Conservation (phyloP, 1,140 invertebrate genomes). For the Drosophila pseudoobscura region DNA sequence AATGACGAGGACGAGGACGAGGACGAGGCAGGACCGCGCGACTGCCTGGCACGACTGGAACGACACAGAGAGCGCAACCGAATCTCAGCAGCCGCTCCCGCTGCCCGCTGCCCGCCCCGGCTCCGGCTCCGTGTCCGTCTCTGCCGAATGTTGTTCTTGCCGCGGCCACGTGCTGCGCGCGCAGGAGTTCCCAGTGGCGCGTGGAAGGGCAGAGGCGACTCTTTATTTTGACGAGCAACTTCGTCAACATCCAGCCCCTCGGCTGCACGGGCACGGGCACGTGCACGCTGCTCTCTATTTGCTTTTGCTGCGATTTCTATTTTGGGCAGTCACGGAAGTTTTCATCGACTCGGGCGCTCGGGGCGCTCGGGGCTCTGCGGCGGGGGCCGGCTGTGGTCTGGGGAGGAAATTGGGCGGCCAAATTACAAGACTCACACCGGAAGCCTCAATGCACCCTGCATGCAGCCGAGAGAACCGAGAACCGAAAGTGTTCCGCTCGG, state of each 20-base stretch:
- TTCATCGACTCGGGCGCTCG: constrained; percentile 5
- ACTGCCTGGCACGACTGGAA: constrained; percentile 41
- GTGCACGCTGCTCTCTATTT: constrained; percentile 41
- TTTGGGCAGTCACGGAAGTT: constrained; percentile 59
- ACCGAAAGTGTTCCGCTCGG: background rate
- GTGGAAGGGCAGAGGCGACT: constrained; percentile 15
- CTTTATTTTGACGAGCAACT: constrained; percentile 55
- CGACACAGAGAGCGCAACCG: constrained; percentile 16
- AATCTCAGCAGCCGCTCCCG: constrained; percentile 11
- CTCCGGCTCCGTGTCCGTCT: constrained; percentile 3
- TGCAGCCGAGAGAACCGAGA: too few species aligned
- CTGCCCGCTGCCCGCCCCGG: too few species aligned
- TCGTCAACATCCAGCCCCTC: constrained; percentile 55
- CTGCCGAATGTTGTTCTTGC: constrained; percentile 53
- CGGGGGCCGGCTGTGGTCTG: background rate
- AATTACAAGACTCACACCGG: constrained; percentile 34
- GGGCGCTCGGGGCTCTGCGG: background rate
- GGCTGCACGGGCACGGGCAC: constrained; percentile 22
- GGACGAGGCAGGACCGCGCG: constrained; percentile 56
- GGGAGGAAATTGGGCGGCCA: constrained; percentile 31
- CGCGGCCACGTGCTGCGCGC: constrained; percentile 75
- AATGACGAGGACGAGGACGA: constrained; percentile 51
- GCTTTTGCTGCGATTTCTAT: constrained; percentile 49
- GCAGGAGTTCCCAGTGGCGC: constrained; percentile 54
- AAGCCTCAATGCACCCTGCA: constrained; percentile 5